Base-by-base conservation (phyloP, 2,113 vertebrate genomes). In the Lophura nycthemera region DNA sequence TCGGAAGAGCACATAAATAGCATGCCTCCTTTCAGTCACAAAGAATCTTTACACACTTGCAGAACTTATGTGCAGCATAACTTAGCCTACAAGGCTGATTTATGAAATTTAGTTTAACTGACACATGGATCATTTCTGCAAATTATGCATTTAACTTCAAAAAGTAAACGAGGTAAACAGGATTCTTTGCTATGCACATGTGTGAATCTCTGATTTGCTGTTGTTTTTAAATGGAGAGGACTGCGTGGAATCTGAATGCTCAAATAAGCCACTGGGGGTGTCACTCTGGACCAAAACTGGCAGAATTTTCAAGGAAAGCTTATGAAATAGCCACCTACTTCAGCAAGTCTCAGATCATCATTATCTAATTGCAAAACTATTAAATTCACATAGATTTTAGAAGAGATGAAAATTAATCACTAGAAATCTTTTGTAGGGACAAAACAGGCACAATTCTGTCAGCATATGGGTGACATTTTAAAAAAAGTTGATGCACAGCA, bases 271-370 rank as follows among this genome's bases (percentile, higher is more conserved):
- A 83, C 65, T 71, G 52, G 29, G 52, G 4, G 43, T 90, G 83
- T 32, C 61, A 43, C 32, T 64, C 19, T 60, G 8, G 56, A 43
- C 12, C 32, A 54, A 5, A 72, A 45, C 3, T 3, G 6, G 56
- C n/a, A 89, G 75, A 89, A 88, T 87, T 65, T 95, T 7, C 16
- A 67, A 78, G 29, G 22, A 84, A 82, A 90, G 14, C 32, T 81
- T 90, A 43, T 14, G 64, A 71, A 43, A 78, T 20, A 36, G 6
- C 10, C 30, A 78, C 34, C 3, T 60, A 47, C 29, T 47, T 90
- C 6, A 80, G 21, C 7, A 88, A 67, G 40, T 74, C 22, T 73
- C 42, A 67, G 50, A 5, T 4, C 19, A 67, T 2, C 54, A 71
- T 63, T 74, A 29, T 32, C 11, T 4, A 4, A 42, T 16, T 54